phyloP scores from a whole-genome alignment of 2,888 invertebrate species.

The Thereva unica region DNA sequence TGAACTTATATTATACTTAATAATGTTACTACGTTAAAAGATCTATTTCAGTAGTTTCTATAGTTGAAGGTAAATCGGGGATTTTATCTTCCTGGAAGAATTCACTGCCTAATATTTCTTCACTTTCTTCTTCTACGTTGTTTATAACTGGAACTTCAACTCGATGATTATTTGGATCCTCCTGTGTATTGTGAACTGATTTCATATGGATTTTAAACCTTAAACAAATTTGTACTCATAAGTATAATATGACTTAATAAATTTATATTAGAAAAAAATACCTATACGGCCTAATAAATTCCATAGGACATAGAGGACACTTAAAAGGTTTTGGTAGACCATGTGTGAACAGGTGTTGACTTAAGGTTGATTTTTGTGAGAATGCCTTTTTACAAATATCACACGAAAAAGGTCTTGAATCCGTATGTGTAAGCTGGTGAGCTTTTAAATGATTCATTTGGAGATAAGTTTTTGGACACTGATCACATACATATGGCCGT shows the following conservation, averaged over 20 bases:
- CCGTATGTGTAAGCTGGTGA: constrained; percentile 17
- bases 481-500: constrained; percentile 26
- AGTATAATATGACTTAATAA: neutral
- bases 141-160: too few relatives aligned
- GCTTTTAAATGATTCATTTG: constrained; percentile 24
- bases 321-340: constrained; percentile 7
- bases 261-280: neutral
- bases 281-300: constrained; percentile 14
- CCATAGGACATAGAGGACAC: constrained; percentile 20
- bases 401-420: constrained; percentile 14
- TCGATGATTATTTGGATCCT: too few relatives aligned
- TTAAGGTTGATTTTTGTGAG: constrained; percentile 13
- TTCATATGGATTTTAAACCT: too few relatives aligned
- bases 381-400: constrained; percentile 14
- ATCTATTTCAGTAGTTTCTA: too few relatives aligned
- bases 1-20: too few relatives aligned
- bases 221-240: neutral
- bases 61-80: too few relatives aligned
- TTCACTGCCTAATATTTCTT: too few relatives aligned
- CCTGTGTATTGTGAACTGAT: too few relatives aligned
- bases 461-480: constrained; percentile 14
- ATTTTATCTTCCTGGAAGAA: too few relatives aligned
- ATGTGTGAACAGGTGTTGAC: constrained; percentile 16
- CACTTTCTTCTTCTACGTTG: too few relatives aligned
- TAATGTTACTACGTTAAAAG: too few relatives aligned